Base-by-base conservation (phyloP, 1,140 invertebrate species). In the Bombus haemorrhoidalis region DNA sequence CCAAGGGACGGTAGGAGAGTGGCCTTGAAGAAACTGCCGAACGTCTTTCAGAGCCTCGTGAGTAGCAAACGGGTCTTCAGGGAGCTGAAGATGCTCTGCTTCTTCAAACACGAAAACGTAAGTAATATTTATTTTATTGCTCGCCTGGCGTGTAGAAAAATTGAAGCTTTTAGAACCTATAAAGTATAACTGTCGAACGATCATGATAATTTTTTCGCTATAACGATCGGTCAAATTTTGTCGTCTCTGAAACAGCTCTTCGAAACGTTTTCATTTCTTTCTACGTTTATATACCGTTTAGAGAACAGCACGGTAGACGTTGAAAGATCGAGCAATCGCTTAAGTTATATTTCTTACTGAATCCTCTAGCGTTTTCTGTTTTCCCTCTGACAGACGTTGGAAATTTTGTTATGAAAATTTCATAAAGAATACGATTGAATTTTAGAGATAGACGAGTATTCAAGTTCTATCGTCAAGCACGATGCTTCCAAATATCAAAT, bases 31-130 rank as follows among this genome's bases (percentile, higher is more conserved):
- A 99, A 99, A 96, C 97, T 99, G 96, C 99, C 99, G 90, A 99
- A 99, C 96, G 99, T 99, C 95, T 99, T 99, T 97, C 99, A 99
- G 96, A 99, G 99, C 95, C 96, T 99, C 92, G 98, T 99, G 91
- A 99, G 99, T 90, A 95, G 95, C 93, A 99, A 99, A 95, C 97
- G 99, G 92, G 99, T 99, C 86, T 99, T 99, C 96, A 97, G 99
- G 89, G 99, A 99, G 96, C 97, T 99, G 89, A 98, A 99, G 96
- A 99, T 99, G 99, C 96, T 99, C 64, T 99, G 98, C 95, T 99
- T 99, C 96, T 99, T 99, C 96, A 99, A 99, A 96, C 99, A 99
- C 95, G 99, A 99, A 95, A 99, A 99, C 96, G 99, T 99, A 96
- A 98, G 98, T 62, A n/a, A n/a, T 97, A 15, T 78, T 43, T 64